phyloP scores from a whole-genome alignment of 2,797 vertebrate genomes.

The Xiphophorus birchmanni region DNA sequence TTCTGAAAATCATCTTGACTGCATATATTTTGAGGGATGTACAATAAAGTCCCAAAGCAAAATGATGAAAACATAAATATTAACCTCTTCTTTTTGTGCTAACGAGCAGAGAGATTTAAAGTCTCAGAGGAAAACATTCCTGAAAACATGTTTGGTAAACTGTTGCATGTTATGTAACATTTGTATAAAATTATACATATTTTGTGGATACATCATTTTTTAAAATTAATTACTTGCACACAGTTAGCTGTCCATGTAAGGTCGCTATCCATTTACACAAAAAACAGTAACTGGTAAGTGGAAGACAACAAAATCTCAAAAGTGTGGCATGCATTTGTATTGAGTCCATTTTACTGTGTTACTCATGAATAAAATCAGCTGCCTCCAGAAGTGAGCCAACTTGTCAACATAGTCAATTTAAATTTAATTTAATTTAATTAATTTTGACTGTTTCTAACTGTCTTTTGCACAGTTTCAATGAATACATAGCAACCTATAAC shows the following conservation, averaged over 20 bases:
- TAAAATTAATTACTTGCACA: background rate
- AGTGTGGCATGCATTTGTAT: background rate
- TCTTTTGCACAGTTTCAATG: background rate
- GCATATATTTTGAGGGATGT: background rate
- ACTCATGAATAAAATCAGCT: background rate
- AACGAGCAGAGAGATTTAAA: background rate
- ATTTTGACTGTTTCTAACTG: background rate
- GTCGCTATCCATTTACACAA: background rate
- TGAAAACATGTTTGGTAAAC: background rate
- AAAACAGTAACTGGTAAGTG: background rate
- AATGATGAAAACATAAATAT: background rate
- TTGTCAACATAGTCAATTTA: background rate
- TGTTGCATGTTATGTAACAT: background rate
- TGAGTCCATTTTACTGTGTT: background rate
- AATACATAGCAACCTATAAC: background rate
- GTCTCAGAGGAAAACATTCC: background rate
- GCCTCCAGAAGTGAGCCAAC: background rate
- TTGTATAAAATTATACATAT: background rate
- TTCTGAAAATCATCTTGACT: background rate
- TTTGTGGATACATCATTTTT: background rate
- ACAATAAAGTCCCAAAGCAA: background rate
- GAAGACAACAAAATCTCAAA: background rate
- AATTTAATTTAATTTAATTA: background rate
- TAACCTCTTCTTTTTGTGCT: background rate
- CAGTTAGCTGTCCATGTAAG: background rate